Percentiles rank a stretch among this genome's conserved stretches.
Conservation (phyloP, 2,113 vertebrate species). For the Myotis lucifugus region DNA sequence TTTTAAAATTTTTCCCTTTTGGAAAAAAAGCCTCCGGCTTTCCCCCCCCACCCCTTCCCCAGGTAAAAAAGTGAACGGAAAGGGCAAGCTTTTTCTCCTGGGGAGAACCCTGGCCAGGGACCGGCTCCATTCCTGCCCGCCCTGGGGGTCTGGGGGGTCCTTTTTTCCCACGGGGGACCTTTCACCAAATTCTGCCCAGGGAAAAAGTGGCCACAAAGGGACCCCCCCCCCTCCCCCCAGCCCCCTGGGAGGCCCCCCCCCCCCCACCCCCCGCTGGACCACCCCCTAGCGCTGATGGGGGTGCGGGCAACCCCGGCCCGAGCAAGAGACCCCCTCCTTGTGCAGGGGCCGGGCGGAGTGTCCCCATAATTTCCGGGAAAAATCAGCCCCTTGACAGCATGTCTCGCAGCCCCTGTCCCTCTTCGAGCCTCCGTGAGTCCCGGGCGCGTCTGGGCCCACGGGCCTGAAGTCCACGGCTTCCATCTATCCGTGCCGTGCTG, state of each 20-base stretch:
- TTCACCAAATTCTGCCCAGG: neutral
- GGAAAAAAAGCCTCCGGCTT: too few species aligned
- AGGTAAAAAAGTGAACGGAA: neutral
- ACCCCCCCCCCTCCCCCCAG: neutral
- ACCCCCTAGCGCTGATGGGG: fast-evolving
- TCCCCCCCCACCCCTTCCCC: neutral
- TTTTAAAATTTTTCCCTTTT: too few species aligned
- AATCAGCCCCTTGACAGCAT: fast-evolving
- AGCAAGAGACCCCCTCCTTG: neutral
- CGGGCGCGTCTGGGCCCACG: fast-evolving
- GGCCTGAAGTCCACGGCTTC: neutral
- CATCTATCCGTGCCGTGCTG: neutral
- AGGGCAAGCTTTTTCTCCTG: neutral
- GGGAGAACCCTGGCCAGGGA: neutral
- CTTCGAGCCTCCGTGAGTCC: neutral
- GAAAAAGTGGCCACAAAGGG: neutral
- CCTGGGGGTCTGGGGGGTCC: neutral
- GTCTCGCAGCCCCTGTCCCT: fast-evolving
- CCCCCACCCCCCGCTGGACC: neutral
- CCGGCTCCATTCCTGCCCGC: fast-evolving
- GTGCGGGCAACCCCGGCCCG: fast-evolving
- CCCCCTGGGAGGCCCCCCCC: neutral
- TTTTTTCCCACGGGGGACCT: neutral
- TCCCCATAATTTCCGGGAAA: neutral
- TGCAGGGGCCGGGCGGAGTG: neutral